phyloP scores from a whole-genome alignment of 2,113 vertebrate species.

The Halichoeres trimaculatus region DNA sequence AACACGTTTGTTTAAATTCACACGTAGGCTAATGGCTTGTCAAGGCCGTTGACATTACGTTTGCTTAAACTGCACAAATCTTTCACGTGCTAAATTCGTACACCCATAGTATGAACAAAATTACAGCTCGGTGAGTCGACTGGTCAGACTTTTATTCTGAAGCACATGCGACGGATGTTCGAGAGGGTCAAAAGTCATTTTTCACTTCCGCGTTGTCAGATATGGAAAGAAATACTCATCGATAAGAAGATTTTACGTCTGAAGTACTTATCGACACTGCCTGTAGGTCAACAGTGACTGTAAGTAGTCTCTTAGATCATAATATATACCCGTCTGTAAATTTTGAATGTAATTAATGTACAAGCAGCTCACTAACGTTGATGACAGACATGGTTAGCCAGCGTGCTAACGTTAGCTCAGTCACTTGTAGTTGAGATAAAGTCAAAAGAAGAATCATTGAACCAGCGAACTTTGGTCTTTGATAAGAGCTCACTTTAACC shows the following conservation, averaged over 20 bases:
- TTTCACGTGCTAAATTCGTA: too few relatives aligned
- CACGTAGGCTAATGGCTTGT: too few relatives aligned
- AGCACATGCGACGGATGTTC: conserved; percentile 38
- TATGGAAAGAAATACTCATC: background rate
- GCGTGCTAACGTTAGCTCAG: conserved; percentile 54
- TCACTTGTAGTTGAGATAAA: conserved; percentile 1
- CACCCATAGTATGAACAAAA: too few relatives aligned
- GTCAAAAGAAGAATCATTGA: background rate
- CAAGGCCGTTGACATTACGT: too few relatives aligned
- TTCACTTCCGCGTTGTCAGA: conserved; percentile 67
- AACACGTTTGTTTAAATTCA: too few relatives aligned
- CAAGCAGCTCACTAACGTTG: background rate
- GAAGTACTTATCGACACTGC: background rate
- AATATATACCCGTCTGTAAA: rapidly evolving
- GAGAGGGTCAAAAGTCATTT: conserved; percentile 36
- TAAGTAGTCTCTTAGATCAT: background rate
- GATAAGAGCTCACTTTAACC: background rate
- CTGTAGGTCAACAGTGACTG: conserved; percentile 13
- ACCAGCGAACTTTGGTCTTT: background rate
- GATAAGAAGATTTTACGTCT: background rate
- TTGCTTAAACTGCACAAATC: too few relatives aligned
- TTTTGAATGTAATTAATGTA: background rate
- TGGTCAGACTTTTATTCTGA: conserved; percentile 56
- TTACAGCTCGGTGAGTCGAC: too few relatives aligned
- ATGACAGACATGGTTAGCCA: background rate